Evolutionary conservation across 2,888 invertebrate genomes (phyloP), one percentile per base, ranked within the genome.

Genomic region (Meiosimyza decipiens): DNA sequence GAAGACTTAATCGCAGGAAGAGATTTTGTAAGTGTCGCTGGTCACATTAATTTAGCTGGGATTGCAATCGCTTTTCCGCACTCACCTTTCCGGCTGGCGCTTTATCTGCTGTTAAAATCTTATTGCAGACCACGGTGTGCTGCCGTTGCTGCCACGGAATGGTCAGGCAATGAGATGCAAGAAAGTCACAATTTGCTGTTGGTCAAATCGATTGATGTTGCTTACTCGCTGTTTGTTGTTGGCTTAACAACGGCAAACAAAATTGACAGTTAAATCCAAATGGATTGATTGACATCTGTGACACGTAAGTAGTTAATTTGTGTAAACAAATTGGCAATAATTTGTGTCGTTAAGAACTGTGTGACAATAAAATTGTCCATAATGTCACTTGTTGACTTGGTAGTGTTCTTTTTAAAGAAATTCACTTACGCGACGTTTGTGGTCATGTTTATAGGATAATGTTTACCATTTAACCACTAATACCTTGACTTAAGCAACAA

Each of bases 311-410:
- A 28, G 40, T 64, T 50, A 47, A 49, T 66, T 66, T 66, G 33
- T 22, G 16, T 33, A 66, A 75, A 72, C 69, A 74, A 73, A 75
- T 72, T 73, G 57, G 57, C 69, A 74, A 75, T 67, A 65, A 75
- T 74, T 74, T 69, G 68, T 16, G 40, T 28, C 28, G n/a, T 18
- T 47, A 51, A 67, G 28, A 55, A 64, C 49, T 68, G 65, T 18
- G 16, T 40, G 40, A 40, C 40, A 40, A 40, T 40, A 40, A 40
- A 40, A 40, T 40, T 40, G 40, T 9, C 40, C 40, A 40, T 40
- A 40, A 40, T 40, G 40, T 40, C 40, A 40, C 40, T 40, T 40
- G 9, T 40, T 40, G 40, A 9, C 40, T 40, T 40, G 40, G 40
- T 40, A 40, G 40, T 9, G 40, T 40, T 9, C 28, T 28, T 28